phyloP scores from a whole-genome alignment of 2,797 vertebrate genomes.

The Enteromius mattozi region DNA sequence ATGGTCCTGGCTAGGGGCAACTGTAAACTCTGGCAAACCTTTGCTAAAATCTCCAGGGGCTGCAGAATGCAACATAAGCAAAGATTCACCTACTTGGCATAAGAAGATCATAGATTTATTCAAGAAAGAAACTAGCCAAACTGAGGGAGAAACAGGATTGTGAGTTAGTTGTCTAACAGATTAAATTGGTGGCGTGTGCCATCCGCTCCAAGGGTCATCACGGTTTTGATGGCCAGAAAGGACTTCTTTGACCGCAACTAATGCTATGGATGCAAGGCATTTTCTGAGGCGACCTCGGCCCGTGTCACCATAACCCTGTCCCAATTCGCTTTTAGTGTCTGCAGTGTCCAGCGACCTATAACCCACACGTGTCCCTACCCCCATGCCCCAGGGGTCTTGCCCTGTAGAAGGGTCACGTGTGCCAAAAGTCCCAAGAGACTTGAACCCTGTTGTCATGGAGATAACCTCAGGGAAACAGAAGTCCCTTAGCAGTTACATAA shows the following conservation, averaged over 20 bases:
- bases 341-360: slow-evolving; percentile 57
- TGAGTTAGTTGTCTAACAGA: neutral
- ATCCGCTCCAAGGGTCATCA: slow-evolving; percentile 18
- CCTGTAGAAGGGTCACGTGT: slow-evolving; percentile 53
- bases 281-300: slow-evolving; percentile 48
- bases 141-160: slow-evolving; percentile 11
- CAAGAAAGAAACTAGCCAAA: slow-evolving; percentile 14
- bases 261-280: slow-evolving; percentile 48
- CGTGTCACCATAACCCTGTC: slow-evolving; percentile 30
- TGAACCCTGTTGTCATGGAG: slow-evolving; percentile 56
- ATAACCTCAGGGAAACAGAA: slow-evolving; percentile 54
- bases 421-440: slow-evolving; percentile 50
- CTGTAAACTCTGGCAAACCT: neutral
- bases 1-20: neutral
- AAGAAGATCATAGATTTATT: slow-evolving; percentile 5
- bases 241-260: slow-evolving; percentile 40
- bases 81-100: slow-evolving; percentile 39
- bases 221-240: slow-evolving; percentile 31
- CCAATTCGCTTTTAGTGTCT: slow-evolving; percentile 29
- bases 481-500: slow-evolving; percentile 60
- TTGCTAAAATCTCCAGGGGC: slow-evolving; percentile 14
- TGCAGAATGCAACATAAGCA: slow-evolving; percentile 2
- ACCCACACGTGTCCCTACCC: slow-evolving; percentile 36
- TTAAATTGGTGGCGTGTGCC: slow-evolving; percentile 43
- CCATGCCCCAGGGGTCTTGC: slow-evolving; percentile 37